Evolutionary conservation across 1,140 invertebrate species (phyloP).

Genomic region (Trichogramma pretiosum): DNA sequence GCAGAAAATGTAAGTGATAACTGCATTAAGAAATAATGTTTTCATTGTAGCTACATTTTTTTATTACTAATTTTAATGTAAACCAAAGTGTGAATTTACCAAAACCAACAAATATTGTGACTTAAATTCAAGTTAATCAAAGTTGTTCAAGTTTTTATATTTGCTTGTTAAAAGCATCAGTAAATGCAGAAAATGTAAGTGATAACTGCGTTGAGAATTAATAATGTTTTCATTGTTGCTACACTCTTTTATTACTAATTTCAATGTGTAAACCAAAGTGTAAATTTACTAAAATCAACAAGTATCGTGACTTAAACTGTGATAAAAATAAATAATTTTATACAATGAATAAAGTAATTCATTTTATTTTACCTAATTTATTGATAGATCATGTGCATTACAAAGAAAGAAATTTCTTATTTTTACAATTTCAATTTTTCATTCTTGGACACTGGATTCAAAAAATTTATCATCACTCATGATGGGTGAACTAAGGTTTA

Average conservation of each 20-base stretch:
- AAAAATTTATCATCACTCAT: conserved; percentile 15
- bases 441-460: conserved; percentile 20
- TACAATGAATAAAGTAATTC: neutral
- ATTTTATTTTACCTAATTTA: too few species aligned
- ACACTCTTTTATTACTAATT: too few species aligned
- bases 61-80: too few species aligned
- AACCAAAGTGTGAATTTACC: neutral
- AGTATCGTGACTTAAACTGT: neutral
- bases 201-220: neutral
- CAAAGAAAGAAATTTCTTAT: neutral
- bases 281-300: neutral
- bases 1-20: neutral
- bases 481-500: conserved; percentile 16
- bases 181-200: neutral
- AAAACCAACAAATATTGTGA: neutral
- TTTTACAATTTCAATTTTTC: neutral
- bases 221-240: too few species aligned
- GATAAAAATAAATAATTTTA: neutral
- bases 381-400: too few species aligned
- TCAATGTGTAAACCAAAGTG: too few species aligned
- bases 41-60: too few species aligned
- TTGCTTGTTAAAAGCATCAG: neutral
- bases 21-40: neutral
- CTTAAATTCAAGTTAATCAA: neutral
- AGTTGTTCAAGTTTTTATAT: neutral